Conservation (phyloP, 2,797 vertebrate species). For the Prionace glauca region DNA sequence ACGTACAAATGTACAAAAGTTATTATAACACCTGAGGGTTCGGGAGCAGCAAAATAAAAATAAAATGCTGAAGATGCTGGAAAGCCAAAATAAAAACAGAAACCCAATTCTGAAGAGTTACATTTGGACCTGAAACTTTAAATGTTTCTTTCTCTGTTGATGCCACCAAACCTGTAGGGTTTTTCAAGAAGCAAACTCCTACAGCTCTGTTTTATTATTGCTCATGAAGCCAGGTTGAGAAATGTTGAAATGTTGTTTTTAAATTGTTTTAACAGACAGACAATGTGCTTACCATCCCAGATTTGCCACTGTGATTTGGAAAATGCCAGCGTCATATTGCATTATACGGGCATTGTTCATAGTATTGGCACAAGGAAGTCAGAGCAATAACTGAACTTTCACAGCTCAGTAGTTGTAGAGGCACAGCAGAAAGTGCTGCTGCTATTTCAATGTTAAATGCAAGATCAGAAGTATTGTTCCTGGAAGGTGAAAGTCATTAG, state of each 20-base stretch:
- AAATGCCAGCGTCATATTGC: background rate
- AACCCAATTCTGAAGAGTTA: no score
- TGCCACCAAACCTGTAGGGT: no score
- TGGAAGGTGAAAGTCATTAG: background rate
- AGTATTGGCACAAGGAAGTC: background rate
- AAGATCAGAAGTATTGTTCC: background rate
- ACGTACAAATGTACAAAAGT: background rate
- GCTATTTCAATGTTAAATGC: background rate
- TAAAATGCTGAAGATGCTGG: no score
- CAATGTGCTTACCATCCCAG: background rate
- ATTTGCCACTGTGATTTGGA: background rate
- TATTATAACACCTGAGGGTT: background rate
- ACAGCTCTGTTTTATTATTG: background rate
- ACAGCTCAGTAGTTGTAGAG: background rate
- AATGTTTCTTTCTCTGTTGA: no score
- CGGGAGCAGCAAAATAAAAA: background rate
- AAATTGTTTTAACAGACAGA: background rate
- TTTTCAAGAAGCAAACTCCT: background rate
- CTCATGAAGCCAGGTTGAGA: background rate
- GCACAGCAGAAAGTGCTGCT: background rate
- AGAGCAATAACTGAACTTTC: background rate
- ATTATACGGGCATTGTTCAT: background rate
- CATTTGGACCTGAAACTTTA: no score
- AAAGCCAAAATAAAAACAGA: no score
- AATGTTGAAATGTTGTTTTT: background rate